Conservation (phyloP, 2,888 invertebrate species). For the Drosophila melanosoma region DNA sequence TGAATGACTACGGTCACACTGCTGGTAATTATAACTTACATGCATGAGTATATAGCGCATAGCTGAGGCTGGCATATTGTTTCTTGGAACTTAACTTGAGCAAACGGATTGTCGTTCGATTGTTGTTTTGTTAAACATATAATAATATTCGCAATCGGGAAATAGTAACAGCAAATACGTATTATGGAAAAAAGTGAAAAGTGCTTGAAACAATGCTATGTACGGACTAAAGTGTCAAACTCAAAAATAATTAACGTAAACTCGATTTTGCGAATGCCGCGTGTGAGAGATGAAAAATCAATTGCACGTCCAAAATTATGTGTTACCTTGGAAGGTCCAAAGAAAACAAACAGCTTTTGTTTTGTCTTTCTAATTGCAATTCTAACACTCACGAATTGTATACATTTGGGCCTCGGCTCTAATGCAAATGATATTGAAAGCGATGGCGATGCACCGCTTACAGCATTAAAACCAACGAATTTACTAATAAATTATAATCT, state of each 20-base stretch:
- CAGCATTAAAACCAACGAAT: conserved; percentile 26
- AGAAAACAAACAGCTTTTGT: conserved; percentile 25
- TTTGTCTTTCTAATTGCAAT: conserved; percentile 35
- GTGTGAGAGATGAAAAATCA: conserved; percentile 74
- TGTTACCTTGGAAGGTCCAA: conserved; percentile 35
- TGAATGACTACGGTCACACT: conserved; percentile 33
- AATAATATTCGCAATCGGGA: conserved; percentile 23
- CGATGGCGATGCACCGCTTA: conserved; percentile 22
- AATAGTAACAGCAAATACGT: conserved; percentile 31
- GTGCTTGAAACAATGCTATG: conserved; percentile 52
- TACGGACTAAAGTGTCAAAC: conserved; percentile 58
- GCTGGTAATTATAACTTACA: conserved; percentile 6
- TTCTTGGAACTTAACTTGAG: conserved; percentile 42
- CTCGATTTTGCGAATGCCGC: conserved; percentile 42
- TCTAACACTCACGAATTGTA: conserved; percentile 38
- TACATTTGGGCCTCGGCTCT: conserved; percentile 23
- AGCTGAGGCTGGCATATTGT: conserved; percentile 38
- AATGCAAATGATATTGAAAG: conserved; percentile 33
- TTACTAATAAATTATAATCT: conserved; percentile 21
- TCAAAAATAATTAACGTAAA: conserved; percentile 14
- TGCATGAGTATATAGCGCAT: conserved; percentile 35
- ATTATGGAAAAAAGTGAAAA: conserved; percentile 71
- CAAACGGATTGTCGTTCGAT: conserved; percentile 34
- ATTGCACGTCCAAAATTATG: conserved; percentile 59
- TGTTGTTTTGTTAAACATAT: conserved; percentile 21